Evolutionary conservation across 2,888 invertebrate species (phyloP).

Genomic region (Drosophila macrothrix): DNA sequence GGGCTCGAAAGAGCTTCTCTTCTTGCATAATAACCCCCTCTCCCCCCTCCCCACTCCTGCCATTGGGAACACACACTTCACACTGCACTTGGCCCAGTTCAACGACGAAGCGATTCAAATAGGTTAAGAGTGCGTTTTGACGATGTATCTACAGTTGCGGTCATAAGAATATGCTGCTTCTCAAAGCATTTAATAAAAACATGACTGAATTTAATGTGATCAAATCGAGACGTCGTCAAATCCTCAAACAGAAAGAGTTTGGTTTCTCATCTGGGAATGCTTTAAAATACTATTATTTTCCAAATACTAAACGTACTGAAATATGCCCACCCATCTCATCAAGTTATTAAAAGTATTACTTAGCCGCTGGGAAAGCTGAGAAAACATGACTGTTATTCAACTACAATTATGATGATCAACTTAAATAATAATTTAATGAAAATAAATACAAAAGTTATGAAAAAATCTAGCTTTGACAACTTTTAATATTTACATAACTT

Average conservation of each 20-base stretch:
- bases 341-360: neutral
- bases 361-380: neutral
- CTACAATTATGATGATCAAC: too few relatives aligned
- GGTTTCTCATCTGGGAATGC: neutral
- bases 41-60: neutral
- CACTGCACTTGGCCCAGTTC: conserved; percentile 54
- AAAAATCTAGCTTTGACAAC: neutral
- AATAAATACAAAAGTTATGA: neutral
- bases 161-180: neutral
- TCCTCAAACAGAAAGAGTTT: too few relatives aligned
- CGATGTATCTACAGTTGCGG: conserved; percentile 17
- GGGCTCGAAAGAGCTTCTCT: conserved; percentile 16
- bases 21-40: neutral
- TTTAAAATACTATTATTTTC: neutral
- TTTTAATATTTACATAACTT: neutral
- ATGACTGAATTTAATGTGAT: neutral
- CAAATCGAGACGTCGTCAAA: neutral
- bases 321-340: neutral
- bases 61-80: neutral
- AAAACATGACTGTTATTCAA: neutral
- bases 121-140: conserved; percentile 44
- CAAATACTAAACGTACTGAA: neutral
- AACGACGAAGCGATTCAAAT: conserved; percentile 40
- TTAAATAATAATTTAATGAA: neutral
- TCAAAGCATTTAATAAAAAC: neutral